Base-by-base conservation (phyloP, 2,797 vertebrate species). In the Vespertilio murinus region DNA sequence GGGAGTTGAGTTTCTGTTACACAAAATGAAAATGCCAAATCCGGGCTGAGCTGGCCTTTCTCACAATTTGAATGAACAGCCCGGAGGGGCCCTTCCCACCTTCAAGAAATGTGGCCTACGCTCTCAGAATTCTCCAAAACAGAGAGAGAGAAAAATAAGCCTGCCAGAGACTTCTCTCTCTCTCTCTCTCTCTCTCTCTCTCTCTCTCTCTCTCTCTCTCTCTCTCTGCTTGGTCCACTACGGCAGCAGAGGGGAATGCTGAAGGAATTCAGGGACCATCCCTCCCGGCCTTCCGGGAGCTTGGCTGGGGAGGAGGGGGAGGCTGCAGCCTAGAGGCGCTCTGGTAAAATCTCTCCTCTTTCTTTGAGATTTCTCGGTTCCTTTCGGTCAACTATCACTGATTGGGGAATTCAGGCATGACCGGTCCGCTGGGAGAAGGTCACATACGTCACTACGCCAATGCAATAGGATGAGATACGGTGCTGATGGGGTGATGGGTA, bases 1-100 rank as follows among this genome's bases (percentile, higher is more conserved):
- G 85, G 23, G 90, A 56, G 52, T 71, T 12, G 8, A 54, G 95
- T 97, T 97, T 97, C 97, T 96, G 30, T 97, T 96, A 97, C 95
- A 96, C 95, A 96, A 95, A 97, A 54, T 96, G 97, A 97, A 95
- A 97, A 96, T 23, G 23, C 67, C 12, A 20, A 61, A 38, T 47
- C 54, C 1, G 47, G 47, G 70, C 78, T 82, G 79, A 84, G 87
- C 59, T 17, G 56, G 54, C 45, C 80, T 75, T 88, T 96, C 94
- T 97, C 97, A 65, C 3, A 2, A 38, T 96, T 95, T 97, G 97
- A 97, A 95, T 97, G 95, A 88, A 42, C 90, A 77, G 25, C 18
- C 33, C 40, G 0, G 1, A 81, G 80, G 17, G 2, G 0, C 45
- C 85, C 52, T 83, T 42, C n/a, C 61, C 30, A 30, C 45, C 85